These are phyloP conservation scores for Oscheius sp. DNA, from an alignment of 2,888 invertebrate genomes.

Conservation along the genomic window DNA sequence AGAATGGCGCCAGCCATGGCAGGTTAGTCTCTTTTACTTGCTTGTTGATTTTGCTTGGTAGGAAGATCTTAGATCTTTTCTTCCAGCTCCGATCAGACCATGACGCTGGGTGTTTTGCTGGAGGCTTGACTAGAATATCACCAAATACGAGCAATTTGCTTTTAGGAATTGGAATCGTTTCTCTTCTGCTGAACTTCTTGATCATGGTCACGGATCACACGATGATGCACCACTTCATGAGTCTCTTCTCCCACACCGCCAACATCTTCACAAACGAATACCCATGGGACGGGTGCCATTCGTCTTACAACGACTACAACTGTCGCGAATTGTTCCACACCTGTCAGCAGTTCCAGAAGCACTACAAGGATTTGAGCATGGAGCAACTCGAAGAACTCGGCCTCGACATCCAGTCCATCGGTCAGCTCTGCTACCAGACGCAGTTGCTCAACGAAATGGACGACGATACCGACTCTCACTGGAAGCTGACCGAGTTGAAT, in stretches of 20 bases:
- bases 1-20: slow-evolving; percentile 22
- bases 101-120: too few relatives aligned
- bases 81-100: too few relatives aligned
- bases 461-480: neutral
- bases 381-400: neutral
- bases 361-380: neutral
- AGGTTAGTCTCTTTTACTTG: neutral
- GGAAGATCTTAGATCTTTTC: too few relatives aligned
- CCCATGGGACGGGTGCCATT: slow-evolving; percentile 18
- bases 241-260: slow-evolving; percentile 2
- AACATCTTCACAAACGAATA: slow-evolving; percentile 1
- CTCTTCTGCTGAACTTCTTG: neutral
- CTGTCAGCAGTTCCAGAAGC: neutral
- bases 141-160: too few relatives aligned
- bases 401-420: neutral
- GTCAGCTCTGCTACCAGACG: neutral
- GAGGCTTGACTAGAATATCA: too few relatives aligned
- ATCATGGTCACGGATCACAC: neutral
- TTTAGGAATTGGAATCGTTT: neutral
- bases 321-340: slow-evolving; percentile 1
- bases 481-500: neutral
- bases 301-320: neutral
- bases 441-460: neutral
- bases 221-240: neutral
- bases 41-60: neutral